Evolutionary conservation across 2,797 vertebrate species (phyloP).

Genomic region (Spatula clypeata): DNA sequence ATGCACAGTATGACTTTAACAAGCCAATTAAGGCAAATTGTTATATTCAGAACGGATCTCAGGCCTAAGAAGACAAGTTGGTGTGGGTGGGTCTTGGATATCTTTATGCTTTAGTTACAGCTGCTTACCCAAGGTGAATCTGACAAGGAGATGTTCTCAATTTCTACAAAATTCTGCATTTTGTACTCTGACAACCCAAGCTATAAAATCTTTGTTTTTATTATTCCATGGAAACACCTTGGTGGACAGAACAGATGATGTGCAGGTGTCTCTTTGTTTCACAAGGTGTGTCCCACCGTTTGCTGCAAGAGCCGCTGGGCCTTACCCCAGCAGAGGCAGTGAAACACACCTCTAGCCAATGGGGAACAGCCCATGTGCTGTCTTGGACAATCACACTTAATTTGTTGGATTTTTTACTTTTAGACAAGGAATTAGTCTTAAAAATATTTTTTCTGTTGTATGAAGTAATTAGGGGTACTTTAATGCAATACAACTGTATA

Average conservation of each 20-base stretch:
- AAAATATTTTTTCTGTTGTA: neutral
- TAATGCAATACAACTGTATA: neutral
- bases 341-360: neutral
- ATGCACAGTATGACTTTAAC: neutral
- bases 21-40: neutral
- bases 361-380: fast-evolving
- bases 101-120: neutral
- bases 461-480: fast-evolving
- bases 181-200: neutral
- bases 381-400: neutral
- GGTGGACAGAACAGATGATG: neutral
- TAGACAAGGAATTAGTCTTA: neutral
- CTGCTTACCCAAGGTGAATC: neutral
- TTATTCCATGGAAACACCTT: neutral
- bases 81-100: neutral
- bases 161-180: neutral
- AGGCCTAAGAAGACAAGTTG: neutral
- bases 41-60: neutral
- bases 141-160: neutral
- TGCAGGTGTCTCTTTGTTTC: neutral
- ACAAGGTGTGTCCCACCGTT: neutral
- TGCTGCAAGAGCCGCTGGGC: neutral
- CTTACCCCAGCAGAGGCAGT: neutral
- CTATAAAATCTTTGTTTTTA: neutral
- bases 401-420: fast-evolving